Base-by-base conservation (phyloP, 1,140 invertebrate genomes). In the Listronotus bonariensis region DNA sequence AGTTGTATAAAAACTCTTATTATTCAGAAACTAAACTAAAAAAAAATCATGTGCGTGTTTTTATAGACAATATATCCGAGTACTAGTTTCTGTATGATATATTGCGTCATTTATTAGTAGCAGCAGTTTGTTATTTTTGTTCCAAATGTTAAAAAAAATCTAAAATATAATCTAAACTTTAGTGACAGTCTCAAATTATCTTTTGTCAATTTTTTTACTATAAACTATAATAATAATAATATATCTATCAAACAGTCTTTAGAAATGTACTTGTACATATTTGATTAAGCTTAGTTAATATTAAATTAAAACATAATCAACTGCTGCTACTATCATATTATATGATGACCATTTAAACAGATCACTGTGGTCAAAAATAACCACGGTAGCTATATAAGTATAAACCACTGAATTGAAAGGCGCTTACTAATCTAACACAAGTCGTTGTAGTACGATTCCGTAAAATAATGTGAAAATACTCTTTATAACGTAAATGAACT, bases 361-460 rank as follows among this genome's bases (percentile, higher is more conserved):
- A 64, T 64, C 61, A 64, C 61, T 64, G 46, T 64, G 61, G 61
- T 55, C 53, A 64, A 64, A 43, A 64, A 43, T 14, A 34, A 34
- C 32, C 32, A 34, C 32, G 32, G 32, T 9, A 34, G 32, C 32
- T 34, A 34, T 34, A 34, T 34, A 34, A 34, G 32, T 34, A 34
- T 34, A 34, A 34, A 34, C 32, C 32, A 34, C 32, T 34, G 32
- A 34, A 34, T 34, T 5, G 9, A 34, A 34, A 34, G 32, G 32
- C 32, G 32, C 32, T 34, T 34, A 34, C 32, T 34, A 34, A 34
- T 34, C 32, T 34, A 34, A 34, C 32, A 34, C 5, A 5, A 9
- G 32, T 34, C 32, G 9, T 34, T 34, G 32, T 34, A 34, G 32
- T 34, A 6, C 5, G 32, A 9, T n/a, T n/a, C n/a, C n/a, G n/a